Base-by-base conservation (phyloP, 2,113 vertebrate species). In the Hydropotes inermis region DNA sequence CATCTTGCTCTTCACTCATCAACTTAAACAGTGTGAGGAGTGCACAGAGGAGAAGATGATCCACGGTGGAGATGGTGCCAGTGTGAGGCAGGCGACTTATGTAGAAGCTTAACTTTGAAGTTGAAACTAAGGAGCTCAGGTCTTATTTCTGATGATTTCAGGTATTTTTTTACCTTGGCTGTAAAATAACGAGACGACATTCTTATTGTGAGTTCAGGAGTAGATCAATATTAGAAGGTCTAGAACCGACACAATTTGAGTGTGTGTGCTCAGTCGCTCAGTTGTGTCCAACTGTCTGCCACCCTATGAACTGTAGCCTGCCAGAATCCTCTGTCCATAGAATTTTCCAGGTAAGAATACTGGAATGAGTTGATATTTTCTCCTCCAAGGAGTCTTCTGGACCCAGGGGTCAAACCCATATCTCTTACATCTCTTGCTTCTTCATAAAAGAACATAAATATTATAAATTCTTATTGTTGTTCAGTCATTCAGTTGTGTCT, bases 1-100 rank as follows among this genome's bases (percentile, higher is more conserved):
- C 17, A 39, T 15, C 95, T 95, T 67, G 45, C 55, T 88, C 70
- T 93, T 93, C 57, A 39, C 55, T 86, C 81, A 89, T 97, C 89
- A 91, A 36, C 36, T 79, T 92, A 76, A 39, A 45, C 2, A 55
- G 25, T 45, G 19, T 54, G 21, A 74, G 43, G 4, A 14, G 21
- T 7, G 39, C 57, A 52, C 23, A 43, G 33, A n/a, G 45, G 19
- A 23, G n/a, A 14, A 19, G 9, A 7, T 43, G 23, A 27, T 13
- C 3, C 28, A 9, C 4, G 8, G 14, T 36, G 36, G 74, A 81
- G 28, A 64, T 1, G 3, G 60, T 52, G 13, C 64, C 57, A 13
- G 15, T 10, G 6, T 17, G 60, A 81, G 25, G 0, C 9, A 1
- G 4, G 47, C 0, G 2, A n/a, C 16, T 54, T n/a, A 25, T 86